Evolutionary conservation across 1,140 invertebrate species (phyloP).

Genomic region (Galleria mellonella): DNA sequence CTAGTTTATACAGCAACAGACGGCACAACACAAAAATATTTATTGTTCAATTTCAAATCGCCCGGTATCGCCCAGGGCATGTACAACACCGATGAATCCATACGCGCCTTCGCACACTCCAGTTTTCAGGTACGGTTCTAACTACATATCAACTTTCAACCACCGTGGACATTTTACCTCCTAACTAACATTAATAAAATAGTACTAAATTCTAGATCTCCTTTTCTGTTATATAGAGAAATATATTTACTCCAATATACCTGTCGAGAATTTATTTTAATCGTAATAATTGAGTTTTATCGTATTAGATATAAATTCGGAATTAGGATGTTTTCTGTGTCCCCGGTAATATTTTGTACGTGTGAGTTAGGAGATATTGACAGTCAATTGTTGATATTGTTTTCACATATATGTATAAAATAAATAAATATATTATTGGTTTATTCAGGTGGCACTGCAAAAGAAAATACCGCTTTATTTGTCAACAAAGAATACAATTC

Average conservation of each 20-base stretch:
- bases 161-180: background rate
- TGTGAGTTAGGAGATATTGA: too few relatives aligned
- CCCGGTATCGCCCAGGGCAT: slow-evolving; percentile 88
- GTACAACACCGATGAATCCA: slow-evolving; percentile 94
- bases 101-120: slow-evolving; percentile 87
- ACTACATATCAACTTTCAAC: background rate
- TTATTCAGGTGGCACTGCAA: slow-evolving; percentile 79
- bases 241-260: too few relatives aligned
- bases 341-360: too few relatives aligned
- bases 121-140: slow-evolving; percentile 80
- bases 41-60: slow-evolving; percentile 84
- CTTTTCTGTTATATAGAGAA: too few relatives aligned
- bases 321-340: too few relatives aligned
- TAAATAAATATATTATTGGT: too few relatives aligned
- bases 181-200: too few relatives aligned
- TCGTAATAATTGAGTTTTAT: too few relatives aligned
- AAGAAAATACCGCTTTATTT: slow-evolving; percentile 90
- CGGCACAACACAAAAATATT: slow-evolving; percentile 72
- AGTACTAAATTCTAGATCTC: background rate
- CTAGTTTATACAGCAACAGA: slow-evolving; percentile 79
- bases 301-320: too few relatives aligned
- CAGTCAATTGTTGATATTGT: too few relatives aligned
- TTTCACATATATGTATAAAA: too few relatives aligned
- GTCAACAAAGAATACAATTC: slow-evolving; percentile 94
- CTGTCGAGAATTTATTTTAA: too few relatives aligned